Evolutionary conservation across 2,888 invertebrate genomes (phyloP).

Genomic region (Gastrophysa polygoni): DNA sequence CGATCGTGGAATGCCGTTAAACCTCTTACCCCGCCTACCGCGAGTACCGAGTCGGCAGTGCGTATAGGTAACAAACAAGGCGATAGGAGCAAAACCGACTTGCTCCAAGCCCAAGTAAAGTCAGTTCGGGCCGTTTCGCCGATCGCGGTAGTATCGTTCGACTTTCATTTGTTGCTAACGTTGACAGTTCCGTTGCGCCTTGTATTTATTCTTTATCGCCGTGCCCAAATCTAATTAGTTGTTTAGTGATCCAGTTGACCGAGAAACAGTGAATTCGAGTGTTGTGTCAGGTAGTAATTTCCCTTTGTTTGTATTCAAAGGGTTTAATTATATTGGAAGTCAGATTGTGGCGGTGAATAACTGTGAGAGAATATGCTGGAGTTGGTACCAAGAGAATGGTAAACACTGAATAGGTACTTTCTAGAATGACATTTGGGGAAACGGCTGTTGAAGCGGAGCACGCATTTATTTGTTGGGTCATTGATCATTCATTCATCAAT

Average conservation of each 20-base stretch:
- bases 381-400: not conserved
- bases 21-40: constrained; percentile 48
- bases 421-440: not conserved
- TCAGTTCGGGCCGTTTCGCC: constrained; percentile 18
- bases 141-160: constrained; percentile 31
- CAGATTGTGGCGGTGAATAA: not conserved
- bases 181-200: constrained; percentile 11
- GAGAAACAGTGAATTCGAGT: not conserved
- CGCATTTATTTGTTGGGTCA: not conserved
- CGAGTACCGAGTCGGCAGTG: constrained; percentile 29
- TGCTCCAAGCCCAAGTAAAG: not conserved
- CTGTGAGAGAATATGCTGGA: not conserved
- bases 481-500: no score
- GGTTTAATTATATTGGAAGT: not conserved
- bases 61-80: constrained; percentile 8
- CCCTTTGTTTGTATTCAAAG: not conserved
- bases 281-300: not conserved
- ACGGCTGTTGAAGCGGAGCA: not conserved
- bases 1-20: constrained; percentile 45
- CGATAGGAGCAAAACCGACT: not conserved
- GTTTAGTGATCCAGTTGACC: not conserved
- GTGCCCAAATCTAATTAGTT: no score
- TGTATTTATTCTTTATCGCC: no score
- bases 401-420: not conserved
- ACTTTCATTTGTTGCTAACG: constrained; percentile 24